Base-by-base conservation (phyloP, 2,888 invertebrate genomes). In the Ectemnius lituratus region DNA sequence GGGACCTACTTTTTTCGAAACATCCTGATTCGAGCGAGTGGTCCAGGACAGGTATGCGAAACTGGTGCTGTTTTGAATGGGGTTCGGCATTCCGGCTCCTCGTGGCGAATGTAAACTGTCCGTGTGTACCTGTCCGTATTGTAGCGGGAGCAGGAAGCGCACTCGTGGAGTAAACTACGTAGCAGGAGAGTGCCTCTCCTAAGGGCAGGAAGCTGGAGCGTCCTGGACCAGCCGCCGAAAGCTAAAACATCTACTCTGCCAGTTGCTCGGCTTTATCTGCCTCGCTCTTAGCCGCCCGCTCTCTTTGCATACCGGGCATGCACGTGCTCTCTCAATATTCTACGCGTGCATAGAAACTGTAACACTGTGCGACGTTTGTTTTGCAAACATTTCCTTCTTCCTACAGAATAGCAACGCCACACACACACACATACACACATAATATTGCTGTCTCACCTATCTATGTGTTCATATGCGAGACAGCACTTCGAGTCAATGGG, bases 151-250 rank as follows among this genome's bases (percentile, higher is more conserved):
- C 23, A 49, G 14, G 28, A 45, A 16, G 65, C 2, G 62, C 18
- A 61, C 46, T 70, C 37, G 65, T 28, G 58, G 70, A 70, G 65
- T 69, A 73, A 81, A 81, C 84, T 76, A 73, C 65, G 71, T 67
- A 77, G 37, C 37, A 37, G 84, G 79, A 84, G 86, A 86, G 84
- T 82, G 84, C 79, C 79, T 77, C 79, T 77, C 70, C 78, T 69
- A 79, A 84, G 80, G 73, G 62, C 66, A 37, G 37, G 37, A 37
- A 37, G 37, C 20, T 58, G 18, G 75, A 67, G 76, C 62, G 73
- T 60, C 64, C 16, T 16, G 49, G 16, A 58, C 68, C 69, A 64
- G 59, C 70, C 27, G 45, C 46, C 75, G 69, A 75, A 81, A 76
- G 73, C 79, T 85, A 70, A 84, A 85, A 83, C 75, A 80, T 77